These are phyloP conservation scores for Ispidina picta DNA, from an alignment of 2,797 vertebrate genomes.

Conservation along the genomic window DNA sequence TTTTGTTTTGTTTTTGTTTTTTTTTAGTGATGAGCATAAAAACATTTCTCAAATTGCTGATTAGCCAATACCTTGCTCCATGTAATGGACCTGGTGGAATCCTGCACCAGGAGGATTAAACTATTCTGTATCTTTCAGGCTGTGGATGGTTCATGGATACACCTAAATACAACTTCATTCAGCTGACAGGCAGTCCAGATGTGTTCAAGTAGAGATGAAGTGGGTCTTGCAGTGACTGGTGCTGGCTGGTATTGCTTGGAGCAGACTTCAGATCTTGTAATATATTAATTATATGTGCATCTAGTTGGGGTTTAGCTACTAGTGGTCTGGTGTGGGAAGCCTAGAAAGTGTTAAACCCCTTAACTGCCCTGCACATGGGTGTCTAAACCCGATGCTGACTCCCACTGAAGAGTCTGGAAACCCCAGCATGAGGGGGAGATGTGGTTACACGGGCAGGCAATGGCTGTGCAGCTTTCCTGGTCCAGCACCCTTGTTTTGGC, in stretches of 20 bases:
- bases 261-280: neutral
- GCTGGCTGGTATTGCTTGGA: neutral
- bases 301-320: neutral
- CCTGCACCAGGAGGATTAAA: fast-evolving
- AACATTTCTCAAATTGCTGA: neutral
- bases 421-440: fast-evolving
- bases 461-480: neutral
- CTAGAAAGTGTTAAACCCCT: neutral
- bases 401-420: neutral
- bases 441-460: neutral
- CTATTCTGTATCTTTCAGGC: neutral
- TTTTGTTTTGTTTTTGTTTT: too few species aligned
- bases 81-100: fast-evolving
- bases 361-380: fast-evolving
- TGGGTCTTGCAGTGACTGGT: neutral
- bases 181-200: neutral
- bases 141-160: neutral
- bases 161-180: neutral
- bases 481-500: too few species aligned
- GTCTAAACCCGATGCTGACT: neutral
- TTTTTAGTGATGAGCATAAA: neutral
- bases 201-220: neutral
- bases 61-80: neutral
- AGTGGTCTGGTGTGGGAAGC: neutral
- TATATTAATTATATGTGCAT: fast-evolving